Base-by-base conservation (phyloP, 1,140 invertebrate species). In the Pentalonia nigronervosa region DNA sequence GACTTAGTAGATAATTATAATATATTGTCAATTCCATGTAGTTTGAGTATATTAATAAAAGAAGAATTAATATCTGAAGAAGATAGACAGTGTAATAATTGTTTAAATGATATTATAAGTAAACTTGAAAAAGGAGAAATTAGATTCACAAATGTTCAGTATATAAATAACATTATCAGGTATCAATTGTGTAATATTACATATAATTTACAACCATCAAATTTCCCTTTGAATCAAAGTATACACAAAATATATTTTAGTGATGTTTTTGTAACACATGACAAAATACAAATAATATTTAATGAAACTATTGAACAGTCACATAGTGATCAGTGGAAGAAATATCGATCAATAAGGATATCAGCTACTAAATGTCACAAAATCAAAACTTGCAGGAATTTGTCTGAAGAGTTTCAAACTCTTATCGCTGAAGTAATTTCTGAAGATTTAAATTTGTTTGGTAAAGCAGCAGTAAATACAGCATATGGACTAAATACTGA, bases 151-250 rank as follows among this genome's bases (percentile, higher is more conserved):
- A 81, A 81, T 34, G n/a, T n/a, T 34, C 67, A 81, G n/a, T 81
- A n/a, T 81, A 34, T 81, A 30, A 81, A 81, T 81, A 81, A 81
- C 11, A 81, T 81, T 34, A 81, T 81, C n/a, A 81, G 17, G 67
- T 81, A 81, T 81, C 67, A 81, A 81, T 81, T 81, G n/a, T 34
- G 67, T 81, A 81, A 81, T 81, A 81, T 17, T 81, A 81, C 67
- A 81, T 81, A 81, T 81, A 81, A 81, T 81, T 81, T 81, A 81
- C 67, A 81, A 34, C 67, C 67, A 81, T 81, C 67, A 81, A 81
- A 81, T 81, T 81, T 81, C 36, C n/a, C 67, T 34, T 34, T 81
- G n/a, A 34, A 81, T 81, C 67, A 81, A 81, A 81, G 17, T 81
- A 81, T 81, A 81, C 67, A 81, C 67, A 81, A 81, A n/a, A 81